Percentiles rank a stretch among this genome's conserved stretches.
Conservation (phyloP, 2,113 vertebrate species). For the Nothocercus julius region DNA sequence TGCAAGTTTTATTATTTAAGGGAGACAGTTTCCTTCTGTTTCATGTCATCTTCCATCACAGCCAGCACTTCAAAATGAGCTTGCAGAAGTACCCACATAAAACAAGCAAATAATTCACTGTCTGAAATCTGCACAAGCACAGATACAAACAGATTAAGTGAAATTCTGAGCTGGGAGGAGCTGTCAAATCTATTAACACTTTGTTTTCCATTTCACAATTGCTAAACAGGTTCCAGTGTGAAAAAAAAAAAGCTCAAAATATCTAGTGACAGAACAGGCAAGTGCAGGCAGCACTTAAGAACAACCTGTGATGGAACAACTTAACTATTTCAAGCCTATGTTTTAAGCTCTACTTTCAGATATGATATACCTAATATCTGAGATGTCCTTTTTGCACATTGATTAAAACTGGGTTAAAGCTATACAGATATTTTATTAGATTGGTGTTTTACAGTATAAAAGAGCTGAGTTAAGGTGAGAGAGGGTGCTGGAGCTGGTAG, state of each 20-base stretch:
- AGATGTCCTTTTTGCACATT: background rate
- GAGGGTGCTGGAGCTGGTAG: background rate
- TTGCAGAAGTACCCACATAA: background rate
- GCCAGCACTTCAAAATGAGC: background rate
- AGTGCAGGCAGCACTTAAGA: background rate
- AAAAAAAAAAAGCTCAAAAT: constrained; percentile 6
- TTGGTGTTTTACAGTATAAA: background rate
- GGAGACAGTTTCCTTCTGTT: background rate
- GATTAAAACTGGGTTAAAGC: background rate
- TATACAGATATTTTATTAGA: background rate
- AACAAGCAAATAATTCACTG: background rate
- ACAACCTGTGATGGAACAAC: background rate
- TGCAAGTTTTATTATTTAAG: background rate
- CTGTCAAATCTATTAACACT: background rate
- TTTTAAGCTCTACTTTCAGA: background rate
- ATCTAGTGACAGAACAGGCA: background rate
- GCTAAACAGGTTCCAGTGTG: background rate
- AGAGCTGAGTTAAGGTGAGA: background rate
- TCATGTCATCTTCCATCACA: background rate
- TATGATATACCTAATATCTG: background rate
- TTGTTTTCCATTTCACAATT: background rate
- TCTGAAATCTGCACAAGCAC: rapidly evolving
- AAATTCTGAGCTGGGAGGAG: background rate
- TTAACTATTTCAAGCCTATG: background rate
- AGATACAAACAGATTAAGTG: background rate